Conservation (phyloP, 2,888 invertebrate genomes). For the Limenitis camilla region DNA sequence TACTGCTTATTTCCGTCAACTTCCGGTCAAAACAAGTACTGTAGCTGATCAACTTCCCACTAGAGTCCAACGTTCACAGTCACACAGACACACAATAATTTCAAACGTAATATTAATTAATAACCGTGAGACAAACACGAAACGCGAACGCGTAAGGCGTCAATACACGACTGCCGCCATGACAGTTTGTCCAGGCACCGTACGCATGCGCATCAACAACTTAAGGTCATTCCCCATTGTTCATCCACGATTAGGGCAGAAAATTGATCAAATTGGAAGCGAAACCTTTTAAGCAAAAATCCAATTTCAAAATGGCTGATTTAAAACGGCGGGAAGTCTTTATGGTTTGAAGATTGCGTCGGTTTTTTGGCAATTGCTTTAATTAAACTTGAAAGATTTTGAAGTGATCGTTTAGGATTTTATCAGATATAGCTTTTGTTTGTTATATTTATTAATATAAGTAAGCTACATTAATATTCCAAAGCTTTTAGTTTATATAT, state of each 20-base stretch:
- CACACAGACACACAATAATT: conserved; percentile 21
- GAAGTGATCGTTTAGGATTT: no score
- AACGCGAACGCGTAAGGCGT: conserved; percentile 50
- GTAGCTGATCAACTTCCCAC: conserved; percentile 16
- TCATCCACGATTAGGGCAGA: conserved; percentile 42
- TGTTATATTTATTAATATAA: no score
- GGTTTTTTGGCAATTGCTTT: conserved; percentile 1
- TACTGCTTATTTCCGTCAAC: conserved; percentile 41
- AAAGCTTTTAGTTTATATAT: no score
- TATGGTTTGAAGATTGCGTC: conserved; percentile 3
- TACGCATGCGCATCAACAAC: conserved; percentile 54
- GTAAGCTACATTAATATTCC: no score
- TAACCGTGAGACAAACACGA: conserved; percentile 15
- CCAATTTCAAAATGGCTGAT: conserved; percentile 29
- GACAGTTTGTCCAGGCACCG: conserved; percentile 52
- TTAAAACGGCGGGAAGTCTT: conserved; percentile 20
- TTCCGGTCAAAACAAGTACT: conserved; percentile 36
- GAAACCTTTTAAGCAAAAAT: conserved; percentile 41
- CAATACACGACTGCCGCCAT: conserved; percentile 70
- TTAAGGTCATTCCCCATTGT: conserved; percentile 63
- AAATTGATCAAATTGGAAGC: conserved; percentile 40
- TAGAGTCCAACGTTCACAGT: conserved; percentile 29
- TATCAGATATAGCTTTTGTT: no score
- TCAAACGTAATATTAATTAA: conserved; percentile 10
- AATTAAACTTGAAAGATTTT: background rate